Conservation (phyloP, 2,113 vertebrate genomes). For the Sander lucioperca region DNA sequence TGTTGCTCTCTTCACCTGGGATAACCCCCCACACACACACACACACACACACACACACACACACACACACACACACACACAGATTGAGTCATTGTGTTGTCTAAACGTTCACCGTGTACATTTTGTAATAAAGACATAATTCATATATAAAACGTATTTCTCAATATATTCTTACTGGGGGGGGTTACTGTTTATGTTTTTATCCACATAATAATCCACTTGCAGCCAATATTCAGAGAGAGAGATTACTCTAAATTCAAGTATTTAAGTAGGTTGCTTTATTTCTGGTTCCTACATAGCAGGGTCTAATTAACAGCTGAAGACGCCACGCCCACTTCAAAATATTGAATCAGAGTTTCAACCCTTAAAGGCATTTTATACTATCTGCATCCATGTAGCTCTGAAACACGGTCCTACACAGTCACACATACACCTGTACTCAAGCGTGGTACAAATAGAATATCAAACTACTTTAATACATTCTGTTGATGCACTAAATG, state of each 20-base stretch:
- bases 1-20: slow-evolving; percentile 53
- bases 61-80: no score
- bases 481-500: no score
- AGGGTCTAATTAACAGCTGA: background rate
- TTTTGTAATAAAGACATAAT: slow-evolving; percentile 1
- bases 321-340: background rate
- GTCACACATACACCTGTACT: background rate
- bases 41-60: no score
- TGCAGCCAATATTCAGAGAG: background rate
- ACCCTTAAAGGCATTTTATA: background rate
- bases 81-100: background rate
- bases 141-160: background rate
- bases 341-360: no score
- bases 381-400: background rate
- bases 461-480: no score
- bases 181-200: background rate
- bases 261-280: background rate
- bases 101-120: background rate
- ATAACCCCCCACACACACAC: background rate
- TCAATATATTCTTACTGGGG: background rate
- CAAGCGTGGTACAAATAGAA: background rate
- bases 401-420: background rate
- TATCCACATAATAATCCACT: slow-evolving; percentile 4
- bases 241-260: slow-evolving; percentile 5
- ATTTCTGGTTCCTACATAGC: background rate